Base-by-base conservation (phyloP, 1,140 invertebrate species). In the Limonius californicus region DNA sequence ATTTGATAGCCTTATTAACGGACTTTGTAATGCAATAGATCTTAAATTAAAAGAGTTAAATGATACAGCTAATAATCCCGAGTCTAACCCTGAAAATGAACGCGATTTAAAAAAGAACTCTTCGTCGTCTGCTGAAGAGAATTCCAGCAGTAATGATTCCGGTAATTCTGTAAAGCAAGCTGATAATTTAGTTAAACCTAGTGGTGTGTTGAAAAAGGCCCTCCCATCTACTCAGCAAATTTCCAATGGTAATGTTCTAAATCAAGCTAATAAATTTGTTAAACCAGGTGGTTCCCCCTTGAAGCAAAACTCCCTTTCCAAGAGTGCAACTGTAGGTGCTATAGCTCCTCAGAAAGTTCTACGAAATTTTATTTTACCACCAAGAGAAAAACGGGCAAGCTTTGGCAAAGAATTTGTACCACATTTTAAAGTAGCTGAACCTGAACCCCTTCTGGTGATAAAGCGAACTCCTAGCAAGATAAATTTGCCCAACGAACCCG, bases 391-490 rank as follows among this genome's bases (percentile, higher is more conserved):
- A 30, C 59, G 68, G n/a, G 68, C 67, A 54, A 70, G 64, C 50
- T 68, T 71, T 32, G 72, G 71, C 16, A 66, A 67, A 23, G 71
- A 71, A 50, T 75, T 74, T 54, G 50, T 65, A 12, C 67, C 70
- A 2, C 64, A 68, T 27, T 67, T 67, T 56, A 62, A 72, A 62
- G 12, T 57, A 19, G 21, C 32, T 2, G 64, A 73, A 43, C 66
- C 67, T 1, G 69, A 75, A 66, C 75, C 75, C 14, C 61, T 76
- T 14, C 62, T 77, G 9, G 70, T 77, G 8, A 77, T 77, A n/a
- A 77, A 72, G 67, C 66, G 75, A 18, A 76, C 75, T 1, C 75
- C 75, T 0, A 77, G 73, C 60, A 77, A 77, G 69, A 68, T 77
- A 16, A 72, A 69, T 59, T 23, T 77, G 35, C 74, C 75, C 0